These are phyloP conservation scores for Lasioglossum lativentre DNA, from an alignment of 2,888 invertebrate genomes.

Conservation along the genomic window DNA sequence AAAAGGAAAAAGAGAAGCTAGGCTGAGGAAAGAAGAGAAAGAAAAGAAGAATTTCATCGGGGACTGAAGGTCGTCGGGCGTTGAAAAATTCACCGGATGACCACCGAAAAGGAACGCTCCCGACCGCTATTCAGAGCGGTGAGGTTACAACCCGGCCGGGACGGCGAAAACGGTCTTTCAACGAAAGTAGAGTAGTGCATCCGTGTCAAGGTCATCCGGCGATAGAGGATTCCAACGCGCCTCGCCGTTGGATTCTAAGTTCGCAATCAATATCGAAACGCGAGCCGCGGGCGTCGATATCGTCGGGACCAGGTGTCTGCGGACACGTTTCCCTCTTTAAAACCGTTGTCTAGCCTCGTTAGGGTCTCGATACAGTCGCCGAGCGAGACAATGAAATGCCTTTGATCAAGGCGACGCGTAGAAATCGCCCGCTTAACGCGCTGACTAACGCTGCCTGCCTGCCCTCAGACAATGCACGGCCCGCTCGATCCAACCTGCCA, in stretches of 20 bases:
- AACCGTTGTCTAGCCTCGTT: slow-evolving; percentile 28
- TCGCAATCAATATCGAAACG: slow-evolving; percentile 69
- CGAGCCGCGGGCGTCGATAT: slow-evolving; percentile 50
- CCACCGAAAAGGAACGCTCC: slow-evolving; percentile 45
- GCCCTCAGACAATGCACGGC: background rate
- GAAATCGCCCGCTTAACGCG: background rate
- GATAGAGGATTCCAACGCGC: slow-evolving; percentile 61
- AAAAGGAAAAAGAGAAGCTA: background rate
- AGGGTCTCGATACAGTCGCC: background rate
- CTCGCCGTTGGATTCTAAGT: slow-evolving; percentile 54
- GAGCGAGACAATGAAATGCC: background rate
- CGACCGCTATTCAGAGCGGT: slow-evolving; percentile 58
- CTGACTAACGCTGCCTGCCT: background rate
- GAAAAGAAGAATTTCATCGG: slow-evolving; percentile 4
- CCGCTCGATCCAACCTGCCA: background rate
- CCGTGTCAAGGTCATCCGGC: slow-evolving; percentile 67
- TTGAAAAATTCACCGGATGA: slow-evolving; percentile 59
- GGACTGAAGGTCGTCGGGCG: slow-evolving; percentile 50
- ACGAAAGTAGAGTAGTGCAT: slow-evolving; percentile 70
- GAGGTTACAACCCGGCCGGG: slow-evolving; percentile 55
- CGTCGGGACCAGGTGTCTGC: slow-evolving; percentile 22
- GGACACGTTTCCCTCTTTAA: slow-evolving; percentile 30
- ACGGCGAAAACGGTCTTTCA: slow-evolving; percentile 63
- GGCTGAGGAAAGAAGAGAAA: background rate
- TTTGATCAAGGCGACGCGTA: background rate